Evolutionary conservation across 2,113 vertebrate species (phyloP).

Genomic region (Neodon shergylaensis): DNA sequence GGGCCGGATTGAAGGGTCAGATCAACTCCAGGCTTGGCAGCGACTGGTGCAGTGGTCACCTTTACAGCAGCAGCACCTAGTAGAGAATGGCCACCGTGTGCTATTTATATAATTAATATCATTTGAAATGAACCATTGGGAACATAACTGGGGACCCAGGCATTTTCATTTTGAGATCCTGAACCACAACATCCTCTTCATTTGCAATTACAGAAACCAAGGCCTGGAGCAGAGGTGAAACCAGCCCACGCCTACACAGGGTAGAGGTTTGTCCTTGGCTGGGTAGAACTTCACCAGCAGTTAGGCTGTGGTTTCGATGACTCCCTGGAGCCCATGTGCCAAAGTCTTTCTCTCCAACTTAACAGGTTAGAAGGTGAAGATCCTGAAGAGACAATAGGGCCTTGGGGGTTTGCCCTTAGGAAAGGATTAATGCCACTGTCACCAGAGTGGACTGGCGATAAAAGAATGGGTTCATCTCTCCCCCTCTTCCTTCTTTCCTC

Average conservation of each 20-base stretch:
- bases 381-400: accelerated
- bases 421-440: background rate
- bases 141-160: background rate
- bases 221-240: background rate
- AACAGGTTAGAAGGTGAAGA: background rate
- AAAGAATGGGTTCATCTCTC: background rate
- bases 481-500: background rate
- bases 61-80: background rate
- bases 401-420: background rate
- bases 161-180: background rate
- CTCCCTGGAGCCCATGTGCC: no score
- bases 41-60: background rate
- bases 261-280: no score
- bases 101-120: background rate
- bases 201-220: background rate
- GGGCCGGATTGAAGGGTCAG: background rate
- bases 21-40: background rate
- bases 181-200: background rate
- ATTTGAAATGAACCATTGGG: background rate
- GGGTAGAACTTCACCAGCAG: accelerated
- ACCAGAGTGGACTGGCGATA: background rate
- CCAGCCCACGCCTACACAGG: accelerated
- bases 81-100: accelerated
- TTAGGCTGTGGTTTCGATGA: background rate
- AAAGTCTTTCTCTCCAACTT: background rate